phyloP scores from a whole-genome alignment of 2,113 vertebrate species.

The Fukomys damarensis region DNA sequence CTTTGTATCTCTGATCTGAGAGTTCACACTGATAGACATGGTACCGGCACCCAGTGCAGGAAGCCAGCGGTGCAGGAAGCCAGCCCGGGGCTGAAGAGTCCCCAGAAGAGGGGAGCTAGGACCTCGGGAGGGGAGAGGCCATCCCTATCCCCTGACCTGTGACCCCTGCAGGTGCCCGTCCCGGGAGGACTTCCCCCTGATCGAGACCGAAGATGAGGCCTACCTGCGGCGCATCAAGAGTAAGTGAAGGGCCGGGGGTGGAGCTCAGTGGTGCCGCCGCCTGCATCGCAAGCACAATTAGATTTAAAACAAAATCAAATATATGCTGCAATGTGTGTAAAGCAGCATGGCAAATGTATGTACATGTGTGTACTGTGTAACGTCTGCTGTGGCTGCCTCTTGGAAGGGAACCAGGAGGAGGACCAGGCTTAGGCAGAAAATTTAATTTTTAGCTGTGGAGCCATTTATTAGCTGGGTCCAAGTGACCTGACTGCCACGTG shows the following conservation, averaged over 20 bases:
- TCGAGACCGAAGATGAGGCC: conserved; percentile 93
- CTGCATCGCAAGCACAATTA: too few relatives aligned
- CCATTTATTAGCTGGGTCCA: neutral
- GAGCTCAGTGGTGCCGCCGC: too few relatives aligned
- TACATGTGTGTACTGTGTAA: neutral
- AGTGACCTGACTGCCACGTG: neutral
- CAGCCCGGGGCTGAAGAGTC: too few relatives aligned
- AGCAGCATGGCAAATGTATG: neutral
- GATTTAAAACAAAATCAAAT: neutral
- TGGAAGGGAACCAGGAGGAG: neutral
- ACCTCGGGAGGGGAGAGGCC: too few relatives aligned
- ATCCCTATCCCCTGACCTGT: rapidly evolving
- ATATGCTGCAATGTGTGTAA: neutral
- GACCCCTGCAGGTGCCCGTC: conserved; percentile 89
- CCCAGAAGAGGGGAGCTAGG: too few relatives aligned
- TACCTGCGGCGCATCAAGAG: conserved; percentile 93
- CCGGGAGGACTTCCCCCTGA: conserved; percentile 92
- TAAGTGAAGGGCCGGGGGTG: conserved; percentile 68
- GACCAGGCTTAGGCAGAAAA: neutral
- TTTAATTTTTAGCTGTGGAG: neutral
- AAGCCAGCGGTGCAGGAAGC: neutral
- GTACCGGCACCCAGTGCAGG: neutral
- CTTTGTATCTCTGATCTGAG: neutral
- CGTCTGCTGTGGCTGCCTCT: neutral
- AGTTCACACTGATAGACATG: neutral